These are phyloP conservation scores for Ctenopoma multispine DNA, from an alignment of 2,797 vertebrate species.

Conservation along the genomic window DNA sequence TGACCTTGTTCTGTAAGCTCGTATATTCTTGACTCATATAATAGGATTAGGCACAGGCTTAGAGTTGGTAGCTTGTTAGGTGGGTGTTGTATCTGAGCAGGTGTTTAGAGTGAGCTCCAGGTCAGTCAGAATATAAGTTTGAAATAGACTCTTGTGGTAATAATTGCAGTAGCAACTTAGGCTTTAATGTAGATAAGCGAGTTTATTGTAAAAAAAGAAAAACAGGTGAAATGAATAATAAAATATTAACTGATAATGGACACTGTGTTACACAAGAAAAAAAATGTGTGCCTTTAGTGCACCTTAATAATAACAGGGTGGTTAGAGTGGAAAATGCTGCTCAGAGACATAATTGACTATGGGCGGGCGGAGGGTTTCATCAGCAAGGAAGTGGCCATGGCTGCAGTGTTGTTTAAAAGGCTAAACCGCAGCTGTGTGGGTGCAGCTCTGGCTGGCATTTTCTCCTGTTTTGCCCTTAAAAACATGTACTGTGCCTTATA, in stretches of 20 bases:
- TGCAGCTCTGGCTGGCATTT: constrained; percentile 28
- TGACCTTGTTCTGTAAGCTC: neutral
- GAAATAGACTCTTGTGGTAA: neutral
- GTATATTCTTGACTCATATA: neutral
- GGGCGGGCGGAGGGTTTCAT: neutral
- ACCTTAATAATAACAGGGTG: neutral
- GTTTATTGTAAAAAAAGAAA: no score
- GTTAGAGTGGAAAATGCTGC: constrained; percentile 23
- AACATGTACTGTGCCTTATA: neutral
- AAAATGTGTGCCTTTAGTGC: neutral
- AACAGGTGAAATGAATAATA: no score
- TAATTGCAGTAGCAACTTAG: neutral
- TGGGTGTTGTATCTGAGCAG: constrained; percentile 11
- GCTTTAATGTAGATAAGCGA: no score
- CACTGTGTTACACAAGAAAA: no score
- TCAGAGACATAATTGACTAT: constrained; percentile 19
- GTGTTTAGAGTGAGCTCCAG: constrained; percentile 5
- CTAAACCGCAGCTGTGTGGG: constrained; percentile 39
- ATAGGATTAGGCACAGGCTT: constrained; percentile 10
- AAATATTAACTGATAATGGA: no score
- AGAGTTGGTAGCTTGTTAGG: neutral
- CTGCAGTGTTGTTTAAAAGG: constrained; percentile 18
- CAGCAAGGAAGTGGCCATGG: constrained; percentile 43
- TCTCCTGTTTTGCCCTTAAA: neutral
- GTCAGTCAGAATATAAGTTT: neutral